Evolutionary conservation across 2,888 invertebrate species (phyloP).

Genomic region (Melieria picta): DNA sequence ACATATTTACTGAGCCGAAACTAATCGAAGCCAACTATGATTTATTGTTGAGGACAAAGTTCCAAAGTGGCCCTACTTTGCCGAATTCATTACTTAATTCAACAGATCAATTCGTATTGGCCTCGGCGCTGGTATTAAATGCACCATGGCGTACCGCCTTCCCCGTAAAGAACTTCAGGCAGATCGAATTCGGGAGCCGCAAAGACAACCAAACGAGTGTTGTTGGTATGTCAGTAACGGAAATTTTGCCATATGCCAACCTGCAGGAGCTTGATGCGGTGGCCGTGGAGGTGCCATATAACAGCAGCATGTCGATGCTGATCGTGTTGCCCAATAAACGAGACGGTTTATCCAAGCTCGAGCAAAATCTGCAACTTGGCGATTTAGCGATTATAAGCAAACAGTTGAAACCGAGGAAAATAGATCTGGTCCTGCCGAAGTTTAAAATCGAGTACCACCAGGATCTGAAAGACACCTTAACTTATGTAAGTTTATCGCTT

Average conservation of each 20-base stretch:
- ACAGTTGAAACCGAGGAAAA: slow-evolving; percentile 68
- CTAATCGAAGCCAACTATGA: too few relatives aligned
- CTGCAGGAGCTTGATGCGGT: slow-evolving; percentile 67
- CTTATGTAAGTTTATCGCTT: slow-evolving; percentile 67
- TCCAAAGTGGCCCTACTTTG: too few relatives aligned
- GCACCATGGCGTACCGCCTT: slow-evolving; percentile 72
- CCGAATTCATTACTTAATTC: too few relatives aligned
- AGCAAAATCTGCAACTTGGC: slow-evolving; percentile 70
- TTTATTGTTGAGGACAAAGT: too few relatives aligned
- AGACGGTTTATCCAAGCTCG: slow-evolving; percentile 72
- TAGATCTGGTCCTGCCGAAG: slow-evolving; percentile 77
- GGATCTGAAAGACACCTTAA: slow-evolving; percentile 70
- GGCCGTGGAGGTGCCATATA: slow-evolving; percentile 77
- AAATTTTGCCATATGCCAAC: slow-evolving; percentile 66
- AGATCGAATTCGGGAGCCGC: slow-evolving; percentile 72
- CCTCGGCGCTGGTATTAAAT: slow-evolving; percentile 83
- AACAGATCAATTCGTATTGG: too few relatives aligned
- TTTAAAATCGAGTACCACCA: slow-evolving; percentile 80
- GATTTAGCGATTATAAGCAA: slow-evolving; percentile 69
- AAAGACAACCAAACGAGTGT: slow-evolving; percentile 67
- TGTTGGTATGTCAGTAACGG: slow-evolving; percentile 76
- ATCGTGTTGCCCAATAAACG: slow-evolving; percentile 77
- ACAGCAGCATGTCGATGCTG: slow-evolving; percentile 75
- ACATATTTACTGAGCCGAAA: too few relatives aligned
- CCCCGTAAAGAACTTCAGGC: slow-evolving; percentile 49